Conservation (phyloP, 2,113 vertebrate species). For the Puntigrus tetrazona region DNA sequence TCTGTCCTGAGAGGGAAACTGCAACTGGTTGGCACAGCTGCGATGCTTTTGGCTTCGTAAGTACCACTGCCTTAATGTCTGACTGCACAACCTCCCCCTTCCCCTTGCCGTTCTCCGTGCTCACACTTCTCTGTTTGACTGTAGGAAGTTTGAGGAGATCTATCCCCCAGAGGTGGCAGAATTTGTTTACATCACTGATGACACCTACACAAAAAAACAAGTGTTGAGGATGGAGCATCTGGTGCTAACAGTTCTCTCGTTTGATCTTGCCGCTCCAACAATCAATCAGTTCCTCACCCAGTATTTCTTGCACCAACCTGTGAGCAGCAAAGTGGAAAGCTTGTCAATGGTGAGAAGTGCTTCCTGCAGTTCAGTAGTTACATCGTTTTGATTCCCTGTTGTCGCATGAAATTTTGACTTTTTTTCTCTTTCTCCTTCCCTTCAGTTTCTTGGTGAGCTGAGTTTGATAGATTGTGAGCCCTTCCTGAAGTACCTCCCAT, state of each 20-base stretch:
- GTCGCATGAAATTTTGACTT: not conserved
- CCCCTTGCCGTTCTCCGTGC: not conserved
- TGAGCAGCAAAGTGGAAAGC: constrained; percentile 82
- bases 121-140: not conserved
- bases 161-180: constrained; percentile 97
- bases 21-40: constrained; percentile 96
- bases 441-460: constrained; percentile 91
- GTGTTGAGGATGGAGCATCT: constrained; percentile 98
- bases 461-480: constrained; percentile 92
- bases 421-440: constrained; percentile 11
- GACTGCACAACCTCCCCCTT: not conserved
- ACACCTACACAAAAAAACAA: constrained; percentile 98
- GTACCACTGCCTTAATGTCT: constrained; percentile 61
- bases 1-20: constrained; percentile 96
- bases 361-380: not conserved
- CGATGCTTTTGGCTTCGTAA: constrained; percentile 97
- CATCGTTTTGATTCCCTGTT: not conserved
- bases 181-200: constrained; percentile 99
- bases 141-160: constrained; percentile 98
- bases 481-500: constrained; percentile 92
- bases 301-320: constrained; percentile 83
- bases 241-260: constrained; percentile 94
- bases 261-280: constrained; percentile 94
- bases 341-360: constrained; percentile 83
- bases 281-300: constrained; percentile 95